These are phyloP conservation scores for Venturia canescens DNA, from an alignment of 1,140 invertebrate species.

Conservation along the genomic window DNA sequence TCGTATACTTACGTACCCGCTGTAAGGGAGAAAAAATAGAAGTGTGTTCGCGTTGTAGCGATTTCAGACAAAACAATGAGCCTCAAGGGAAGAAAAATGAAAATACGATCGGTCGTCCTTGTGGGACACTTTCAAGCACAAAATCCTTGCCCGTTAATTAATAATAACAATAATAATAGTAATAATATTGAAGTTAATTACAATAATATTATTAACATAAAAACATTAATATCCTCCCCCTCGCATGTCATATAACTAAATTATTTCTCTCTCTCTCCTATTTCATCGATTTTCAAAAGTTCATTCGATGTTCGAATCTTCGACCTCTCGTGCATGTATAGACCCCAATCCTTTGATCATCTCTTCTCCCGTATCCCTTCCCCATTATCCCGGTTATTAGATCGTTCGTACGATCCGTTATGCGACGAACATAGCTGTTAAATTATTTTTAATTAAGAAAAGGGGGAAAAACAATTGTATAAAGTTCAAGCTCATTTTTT, in stretches of 20 bases:
- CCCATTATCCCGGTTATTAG: conserved; percentile 14
- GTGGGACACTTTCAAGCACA: background rate
- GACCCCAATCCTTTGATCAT: conserved; percentile 1
- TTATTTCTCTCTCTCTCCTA: conserved; percentile 24
- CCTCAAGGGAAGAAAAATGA: background rate
- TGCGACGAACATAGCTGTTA: conserved; percentile 7
- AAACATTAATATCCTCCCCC: background rate
- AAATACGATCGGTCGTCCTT: background rate
- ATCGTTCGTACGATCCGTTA: conserved; percentile 14
- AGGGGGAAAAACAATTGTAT: conserved; percentile 14
- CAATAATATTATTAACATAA: background rate
- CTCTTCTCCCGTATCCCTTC: background rate
- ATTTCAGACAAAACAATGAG: background rate
- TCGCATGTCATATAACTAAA: conserved; percentile 24
- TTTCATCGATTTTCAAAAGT: background rate
- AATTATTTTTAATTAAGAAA: conserved; percentile 20
- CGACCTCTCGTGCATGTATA: conserved; percentile 25
- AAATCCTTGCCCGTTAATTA: conserved; percentile 13
- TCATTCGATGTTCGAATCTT: conserved; percentile 24
- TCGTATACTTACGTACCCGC: too few species aligned
- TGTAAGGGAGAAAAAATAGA: conserved; percentile 10
- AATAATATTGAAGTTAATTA: too few species aligned
- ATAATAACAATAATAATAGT: too few species aligned
- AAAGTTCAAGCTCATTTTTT: conserved; percentile 33
- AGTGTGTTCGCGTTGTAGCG: conserved; percentile 30